phyloP scores from a whole-genome alignment of 2,113 vertebrate species.

The Eretmochelys imbricata region DNA sequence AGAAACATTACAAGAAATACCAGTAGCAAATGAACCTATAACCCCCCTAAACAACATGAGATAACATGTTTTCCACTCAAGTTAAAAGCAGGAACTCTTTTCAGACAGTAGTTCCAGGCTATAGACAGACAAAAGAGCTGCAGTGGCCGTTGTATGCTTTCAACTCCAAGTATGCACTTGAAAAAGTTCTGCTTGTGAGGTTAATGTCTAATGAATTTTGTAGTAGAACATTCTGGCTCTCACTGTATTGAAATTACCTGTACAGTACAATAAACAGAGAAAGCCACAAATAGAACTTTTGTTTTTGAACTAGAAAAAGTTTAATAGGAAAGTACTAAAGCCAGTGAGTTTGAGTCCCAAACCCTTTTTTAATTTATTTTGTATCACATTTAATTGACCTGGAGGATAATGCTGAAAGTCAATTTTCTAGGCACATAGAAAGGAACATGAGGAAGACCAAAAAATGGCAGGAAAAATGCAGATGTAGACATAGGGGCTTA shows the following conservation, averaged over 20 bases:
- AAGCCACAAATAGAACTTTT: slow-evolving; percentile 19
- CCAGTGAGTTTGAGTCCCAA: background rate
- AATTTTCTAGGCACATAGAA: background rate
- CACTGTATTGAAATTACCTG: slow-evolving; percentile 21
- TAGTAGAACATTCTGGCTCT: slow-evolving; percentile 36
- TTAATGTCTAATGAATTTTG: slow-evolving; percentile 54
- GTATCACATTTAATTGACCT: background rate
- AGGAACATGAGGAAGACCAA: background rate
- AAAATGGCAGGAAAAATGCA: background rate
- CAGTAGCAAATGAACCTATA: slow-evolving; percentile 56
- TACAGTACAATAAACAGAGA: slow-evolving; percentile 19
- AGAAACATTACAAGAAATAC: slow-evolving; percentile 7
- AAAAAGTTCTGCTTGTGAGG: slow-evolving; percentile 23
- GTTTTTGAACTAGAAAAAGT: background rate
- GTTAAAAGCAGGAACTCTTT: slow-evolving; percentile 13
- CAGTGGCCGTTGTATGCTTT: background rate
- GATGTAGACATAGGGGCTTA: background rate
- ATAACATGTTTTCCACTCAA: slow-evolving; percentile 43
- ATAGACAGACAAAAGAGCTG: slow-evolving; percentile 42
- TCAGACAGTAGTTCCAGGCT: background rate
- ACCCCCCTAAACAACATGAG: slow-evolving; percentile 53
- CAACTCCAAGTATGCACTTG: slow-evolving; percentile 8
- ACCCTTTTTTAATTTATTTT: background rate
- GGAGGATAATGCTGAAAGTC: background rate
- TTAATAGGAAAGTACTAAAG: slow-evolving; percentile 14